Percentiles rank a stretch among this genome's conserved stretches.
Conservation (phyloP, 2,797 vertebrate species). For the Zonotrichia albicollis region DNA sequence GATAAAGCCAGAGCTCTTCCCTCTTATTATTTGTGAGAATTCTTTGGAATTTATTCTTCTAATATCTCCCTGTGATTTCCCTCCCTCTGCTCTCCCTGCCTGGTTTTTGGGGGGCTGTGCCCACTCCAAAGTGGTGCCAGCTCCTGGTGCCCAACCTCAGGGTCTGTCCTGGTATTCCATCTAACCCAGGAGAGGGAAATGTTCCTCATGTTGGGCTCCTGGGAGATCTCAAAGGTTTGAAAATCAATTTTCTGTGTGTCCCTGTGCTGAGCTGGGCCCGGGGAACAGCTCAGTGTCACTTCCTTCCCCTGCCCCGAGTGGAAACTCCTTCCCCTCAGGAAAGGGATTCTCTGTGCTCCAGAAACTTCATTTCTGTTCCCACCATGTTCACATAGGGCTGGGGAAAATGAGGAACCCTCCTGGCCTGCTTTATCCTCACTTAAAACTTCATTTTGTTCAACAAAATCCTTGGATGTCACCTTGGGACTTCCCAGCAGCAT, state of each 20-base stretch:
- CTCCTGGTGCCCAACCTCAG: fast-evolving
- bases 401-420: not conserved
- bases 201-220: fast-evolving
- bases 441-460: fast-evolving
- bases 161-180: fast-evolving
- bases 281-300: not conserved
- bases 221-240: not conserved
- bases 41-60: too few species aligned
- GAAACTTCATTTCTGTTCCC: not conserved
- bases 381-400: fast-evolving
- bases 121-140: too few species aligned
- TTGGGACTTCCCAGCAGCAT: fast-evolving
- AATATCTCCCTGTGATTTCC: too few species aligned
- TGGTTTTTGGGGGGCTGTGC: too few species aligned
- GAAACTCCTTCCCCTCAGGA: conserved; percentile 17
- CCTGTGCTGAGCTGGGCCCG: not conserved
- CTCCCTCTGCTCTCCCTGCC: too few species aligned
- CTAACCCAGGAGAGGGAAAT: fast-evolving
- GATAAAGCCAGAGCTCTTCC: too few species aligned
- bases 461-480: fast-evolving
- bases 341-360: not conserved
- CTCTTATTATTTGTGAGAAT: too few species aligned
- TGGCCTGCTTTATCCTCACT: fast-evolving
- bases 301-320: not conserved
- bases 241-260: not conserved